A percentile compares a stretch with the other conserved stretches of the same genome.
phyloP scores from a whole-genome alignment of 2,888 invertebrate species.

The Cylindroiulus punctatus region DNA sequence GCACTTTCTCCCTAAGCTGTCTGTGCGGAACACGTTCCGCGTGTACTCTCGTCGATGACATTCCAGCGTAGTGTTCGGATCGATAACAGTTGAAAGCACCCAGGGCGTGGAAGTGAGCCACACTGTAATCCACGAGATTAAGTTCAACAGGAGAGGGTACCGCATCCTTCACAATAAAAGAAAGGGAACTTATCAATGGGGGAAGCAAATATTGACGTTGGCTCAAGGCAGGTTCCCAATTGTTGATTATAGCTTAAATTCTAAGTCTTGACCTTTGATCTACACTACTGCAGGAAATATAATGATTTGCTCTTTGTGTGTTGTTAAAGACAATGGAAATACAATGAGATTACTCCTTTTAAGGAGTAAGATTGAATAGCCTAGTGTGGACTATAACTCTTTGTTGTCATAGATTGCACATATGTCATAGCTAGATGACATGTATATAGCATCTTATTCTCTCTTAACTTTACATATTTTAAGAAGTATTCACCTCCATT shows the following conservation, averaged over 20 bases:
- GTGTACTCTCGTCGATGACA: conserved; percentile 76
- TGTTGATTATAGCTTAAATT: background rate
- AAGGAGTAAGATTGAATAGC: no score
- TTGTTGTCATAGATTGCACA: no score
- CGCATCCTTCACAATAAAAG: background rate
- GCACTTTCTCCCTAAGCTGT: conserved; percentile 75
- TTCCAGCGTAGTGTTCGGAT: conserved; percentile 70
- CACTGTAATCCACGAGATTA: conserved; percentile 20
- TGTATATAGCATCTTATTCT: no score
- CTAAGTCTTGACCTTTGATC: no score
- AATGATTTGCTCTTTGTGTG: no score
- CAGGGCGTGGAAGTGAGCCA: background rate
- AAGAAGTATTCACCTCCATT: no score
- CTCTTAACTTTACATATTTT: no score
- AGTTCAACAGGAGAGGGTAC: background rate
- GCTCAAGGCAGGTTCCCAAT: background rate
- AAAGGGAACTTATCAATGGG: background rate
- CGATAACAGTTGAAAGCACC: conserved; percentile 57
- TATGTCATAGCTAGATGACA: no score
- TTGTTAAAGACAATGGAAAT: no score
- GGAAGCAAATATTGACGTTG: background rate
- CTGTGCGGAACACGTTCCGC: conserved; percentile 73
- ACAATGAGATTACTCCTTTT: no score
- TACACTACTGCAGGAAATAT: no score
- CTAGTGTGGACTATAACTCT: no score